Percentiles rank a stretch among this genome's conserved stretches.
phyloP scores from a whole-genome alignment of 2,113 vertebrate species.

The Nycticebus coucang region DNA sequence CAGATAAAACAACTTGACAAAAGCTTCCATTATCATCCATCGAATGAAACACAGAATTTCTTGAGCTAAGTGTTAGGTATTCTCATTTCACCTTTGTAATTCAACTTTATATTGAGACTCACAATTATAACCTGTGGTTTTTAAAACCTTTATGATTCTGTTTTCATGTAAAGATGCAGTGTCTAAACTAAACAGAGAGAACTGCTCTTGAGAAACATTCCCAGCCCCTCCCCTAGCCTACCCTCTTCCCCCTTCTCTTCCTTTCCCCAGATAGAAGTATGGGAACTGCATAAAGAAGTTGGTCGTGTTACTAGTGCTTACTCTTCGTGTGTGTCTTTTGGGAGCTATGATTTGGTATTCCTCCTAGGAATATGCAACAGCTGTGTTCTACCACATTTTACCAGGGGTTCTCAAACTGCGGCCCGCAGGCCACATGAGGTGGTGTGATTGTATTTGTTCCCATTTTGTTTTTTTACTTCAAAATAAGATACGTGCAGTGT shows the following conservation, averaged over 20 bases:
- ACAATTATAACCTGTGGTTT: accelerated
- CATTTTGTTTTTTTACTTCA: too few species aligned
- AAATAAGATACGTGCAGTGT: too few species aligned
- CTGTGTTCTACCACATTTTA: neutral
- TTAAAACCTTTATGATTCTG: neutral
- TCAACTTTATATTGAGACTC: accelerated
- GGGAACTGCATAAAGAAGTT: neutral
- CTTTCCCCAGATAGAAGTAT: too few species aligned
- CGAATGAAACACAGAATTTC: accelerated
- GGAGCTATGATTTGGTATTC: neutral
- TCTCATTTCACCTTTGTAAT: neutral
- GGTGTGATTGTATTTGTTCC: too few species aligned
- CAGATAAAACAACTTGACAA: slow-evolving; percentile 28
- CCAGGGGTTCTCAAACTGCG: too few species aligned
- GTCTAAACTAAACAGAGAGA: neutral
- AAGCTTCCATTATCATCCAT: neutral
- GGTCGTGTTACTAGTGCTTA: neutral
- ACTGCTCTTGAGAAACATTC: neutral
- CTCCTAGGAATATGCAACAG: neutral
- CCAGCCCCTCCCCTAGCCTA: too few species aligned
- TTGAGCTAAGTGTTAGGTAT: neutral
- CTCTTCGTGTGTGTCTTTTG: neutral
- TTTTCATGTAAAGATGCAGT: neutral
- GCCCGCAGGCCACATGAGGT: too few species aligned
- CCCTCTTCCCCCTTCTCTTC: too few species aligned